Conservation (phyloP, 2,797 vertebrate species). For the Cossypha polioptera region DNA sequence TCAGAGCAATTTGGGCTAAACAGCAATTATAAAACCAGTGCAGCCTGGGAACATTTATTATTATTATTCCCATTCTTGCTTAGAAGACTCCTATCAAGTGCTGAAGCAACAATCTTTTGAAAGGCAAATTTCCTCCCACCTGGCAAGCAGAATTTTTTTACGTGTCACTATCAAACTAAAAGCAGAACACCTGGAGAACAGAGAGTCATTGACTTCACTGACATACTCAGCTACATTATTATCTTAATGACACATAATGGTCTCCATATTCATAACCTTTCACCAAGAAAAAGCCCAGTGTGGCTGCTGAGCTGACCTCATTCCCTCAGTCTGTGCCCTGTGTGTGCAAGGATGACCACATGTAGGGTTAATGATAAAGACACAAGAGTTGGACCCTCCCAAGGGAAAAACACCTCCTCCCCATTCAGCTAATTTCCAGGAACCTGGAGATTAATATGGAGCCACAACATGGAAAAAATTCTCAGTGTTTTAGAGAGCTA, state of each 20-base stretch:
- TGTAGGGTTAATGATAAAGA: not conserved
- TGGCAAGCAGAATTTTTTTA: conserved; percentile 5
- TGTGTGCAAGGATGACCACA: not conserved
- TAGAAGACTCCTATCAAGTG: not conserved
- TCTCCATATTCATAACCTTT: conserved; percentile 12
- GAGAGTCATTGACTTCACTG: not conserved
- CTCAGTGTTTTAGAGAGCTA: not conserved
- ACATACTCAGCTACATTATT: conserved; percentile 18
- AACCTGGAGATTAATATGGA: not conserved
- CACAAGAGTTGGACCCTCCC: not conserved
- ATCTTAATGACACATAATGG: conserved; percentile 52
- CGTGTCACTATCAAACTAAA: not conserved
- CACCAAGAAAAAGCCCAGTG: not conserved
- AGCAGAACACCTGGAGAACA: not conserved
- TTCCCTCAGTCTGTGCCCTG: not conserved
- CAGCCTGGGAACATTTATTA: conserved; percentile 11
- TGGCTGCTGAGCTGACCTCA: not conserved
- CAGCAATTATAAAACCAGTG: not conserved
- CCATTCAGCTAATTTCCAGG: not conserved
- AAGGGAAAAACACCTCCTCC: not conserved
- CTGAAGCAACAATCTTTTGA: conserved; percentile 4
- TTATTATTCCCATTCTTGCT: not conserved
- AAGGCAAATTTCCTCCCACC: conserved; percentile 42
- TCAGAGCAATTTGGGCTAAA: not conserved
- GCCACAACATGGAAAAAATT: not conserved